Base-by-base conservation (phyloP, 2,888 invertebrate genomes). In the Brachylomia viminalis region DNA sequence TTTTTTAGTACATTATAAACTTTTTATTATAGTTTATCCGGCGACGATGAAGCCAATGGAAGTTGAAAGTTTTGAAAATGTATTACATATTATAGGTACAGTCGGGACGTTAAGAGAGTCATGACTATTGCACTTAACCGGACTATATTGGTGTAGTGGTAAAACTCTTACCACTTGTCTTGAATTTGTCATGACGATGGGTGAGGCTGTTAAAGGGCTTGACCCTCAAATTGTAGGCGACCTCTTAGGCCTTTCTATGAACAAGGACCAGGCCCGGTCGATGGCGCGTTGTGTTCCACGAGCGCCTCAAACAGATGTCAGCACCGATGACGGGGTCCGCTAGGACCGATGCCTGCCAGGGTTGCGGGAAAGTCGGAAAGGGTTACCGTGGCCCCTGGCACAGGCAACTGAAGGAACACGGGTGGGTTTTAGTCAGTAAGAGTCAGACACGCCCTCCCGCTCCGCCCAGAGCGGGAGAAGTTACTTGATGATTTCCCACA, bases 1-100 rank as follows among this genome's bases (percentile, higher is more conserved):
- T 77, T 72, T 76, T 82, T 68, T 82, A 67, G 20, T 65, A 61
- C 15, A 23, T 61, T 27, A 38, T 20, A 79, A 70, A 58, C n/a
- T 15, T 71, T 70, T 52, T 38, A n/a, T n/a, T n/a, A n/a, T 47
- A n/a, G 27, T 33, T 27, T 20, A n/a, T 13, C n/a, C 33, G n/a
- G 67, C 33, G 52, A 52, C n/a, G 17, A 33, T 49, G 23, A 72
- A 52, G 11, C 13, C 45, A 56, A 45, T 54, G n/a, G 20, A 33
- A 30, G 30, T 54, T 52, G 17, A 54, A 42, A 20, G 42, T 72
- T 15, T 54, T 45, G 72, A 30, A 52, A 33, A 54, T 71, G n/a
- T 30, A n/a, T 42, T 71, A n/a, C n/a, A n/a, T n/a, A 23, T 17
- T n/a, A 66, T 17, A 15, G 17, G 10, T 49, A 49, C 30, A 23